Evolutionary conservation across 2,113 vertebrate genomes (phyloP), one percentile per base, ranked within the genome.

Genomic region (Sinocyclocheilus maitianheensis): DNA sequence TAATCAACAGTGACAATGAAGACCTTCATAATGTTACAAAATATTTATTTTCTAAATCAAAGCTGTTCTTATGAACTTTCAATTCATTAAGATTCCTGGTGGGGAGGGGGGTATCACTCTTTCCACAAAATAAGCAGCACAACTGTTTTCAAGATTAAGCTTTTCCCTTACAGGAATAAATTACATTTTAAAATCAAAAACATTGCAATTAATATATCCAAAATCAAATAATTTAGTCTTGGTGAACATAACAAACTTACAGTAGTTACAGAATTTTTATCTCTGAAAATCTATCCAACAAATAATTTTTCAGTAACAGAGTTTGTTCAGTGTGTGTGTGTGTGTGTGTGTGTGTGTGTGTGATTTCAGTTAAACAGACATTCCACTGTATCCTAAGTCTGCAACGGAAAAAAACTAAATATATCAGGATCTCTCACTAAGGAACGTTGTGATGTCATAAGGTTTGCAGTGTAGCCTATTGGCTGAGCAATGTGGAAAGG

Each of bases 391-490:
- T 78, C 34, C 69, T 9, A 75, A 84, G 51, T 72, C 53, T 58
- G 48, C 48, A 75, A 74, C 12, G 67, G 82, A 71, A 74, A 83
- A 79, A 60, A 22, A 9, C 67, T 88, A 85, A 88, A 85, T 85
- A 88, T 81, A 85, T 67, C 79, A 77, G 78, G 20, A 40, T 85
- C 77, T 72, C 34, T 80, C 82, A 74, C 82, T 78, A 46, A 80
- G 85, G 87, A 84, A 89, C 71, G 81, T 55, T 72, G 37, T 89
- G 85, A 89, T 84, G 85, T 88, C 85, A 88, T 69, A 11, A 10
- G 14, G 8, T 22, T 48, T 69, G 76, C 60, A 18, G 46, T 53
- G 81, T n/a, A 80, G 74, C 87, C 43, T 14, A 89, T 86, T 89
- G 87, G 87, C 77, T 43, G 58, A 84, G 81, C 55, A 65, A 75